Base-by-base conservation (phyloP, 2,888 invertebrate genomes). In the Saturnia japonica region DNA sequence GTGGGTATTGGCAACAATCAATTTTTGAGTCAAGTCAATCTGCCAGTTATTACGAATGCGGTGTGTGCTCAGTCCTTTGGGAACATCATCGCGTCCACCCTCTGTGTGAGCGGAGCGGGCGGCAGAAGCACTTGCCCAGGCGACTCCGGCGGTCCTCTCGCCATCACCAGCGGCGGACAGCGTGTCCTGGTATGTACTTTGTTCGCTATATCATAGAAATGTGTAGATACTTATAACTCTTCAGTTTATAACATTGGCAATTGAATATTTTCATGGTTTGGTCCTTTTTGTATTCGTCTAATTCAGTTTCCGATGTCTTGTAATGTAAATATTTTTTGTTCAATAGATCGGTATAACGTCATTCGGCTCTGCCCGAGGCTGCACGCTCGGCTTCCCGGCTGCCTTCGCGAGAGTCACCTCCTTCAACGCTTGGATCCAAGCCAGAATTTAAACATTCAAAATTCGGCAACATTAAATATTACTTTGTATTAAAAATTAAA, bases 141-240 rank as follows among this genome's bases (percentile, higher is more conserved):
- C 8, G 84, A 85, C 75, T 85, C 85, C 42, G 85, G 84, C 22
- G 85, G 86, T 42, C 85, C 85, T 11, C 79, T 85, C 14, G 74
- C 76, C 42, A 68, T 79, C 47, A 67, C 68, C 22, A 76, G 75
- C 8, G 76, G 80, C 68, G 77, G 75, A 74, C 64, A 57, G 57
- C 57, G 34, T 19, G 64, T 64, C 19, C 64, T 70, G 40, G 64
- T 64, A 64, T 0, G 64, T 34, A 34, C 34, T 34, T 34, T 34
- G 34, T 34, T 34, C 34, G 34, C 34, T 34, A 34, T 4, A 34
- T 34, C 6, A 34, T 34, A 34, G 6, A 6, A 34, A 4, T 34
- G 6, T 34, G 34, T 34, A 34, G 34, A 6, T 6, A 34, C 34
- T 34, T 34, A n/a, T n/a, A n/a, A n/a, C n/a, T n/a, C n/a, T 34